phyloP scores from a whole-genome alignment of 2,888 invertebrate genomes.

The Phorcus lineatus region DNA sequence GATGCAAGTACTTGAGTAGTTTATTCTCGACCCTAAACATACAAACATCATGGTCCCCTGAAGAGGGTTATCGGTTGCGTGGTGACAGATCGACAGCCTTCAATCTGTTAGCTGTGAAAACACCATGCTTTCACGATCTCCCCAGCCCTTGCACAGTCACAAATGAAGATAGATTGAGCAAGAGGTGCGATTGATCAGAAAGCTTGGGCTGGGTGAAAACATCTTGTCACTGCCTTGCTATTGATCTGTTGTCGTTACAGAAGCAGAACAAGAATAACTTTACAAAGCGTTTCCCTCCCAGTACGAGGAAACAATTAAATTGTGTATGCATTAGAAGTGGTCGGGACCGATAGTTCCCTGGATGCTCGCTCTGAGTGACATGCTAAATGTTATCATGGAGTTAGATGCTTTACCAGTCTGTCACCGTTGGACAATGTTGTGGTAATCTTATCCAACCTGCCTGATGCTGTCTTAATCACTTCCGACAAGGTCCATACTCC shows the following conservation, averaged over 20 bases:
- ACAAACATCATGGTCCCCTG: no score
- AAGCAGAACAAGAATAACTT: no score
- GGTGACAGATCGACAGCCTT: no score
- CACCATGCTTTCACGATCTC: not conserved
- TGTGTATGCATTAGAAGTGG: constrained; percentile 3
- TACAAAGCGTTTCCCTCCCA: no score
- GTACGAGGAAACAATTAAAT: not conserved
- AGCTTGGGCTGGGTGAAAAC: not conserved
- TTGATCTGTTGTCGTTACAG: not conserved
- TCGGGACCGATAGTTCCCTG: not conserved
- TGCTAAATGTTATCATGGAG: not conserved
- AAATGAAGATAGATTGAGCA: constrained; percentile 14
- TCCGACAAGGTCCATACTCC: not conserved
- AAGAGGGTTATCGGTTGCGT: no score
- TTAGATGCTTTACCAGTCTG: not conserved
- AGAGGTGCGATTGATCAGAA: not conserved
- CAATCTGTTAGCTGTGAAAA: not conserved
- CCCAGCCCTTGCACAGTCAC: not conserved
- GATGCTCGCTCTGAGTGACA: constrained; percentile 2
- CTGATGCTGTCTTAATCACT: not conserved
- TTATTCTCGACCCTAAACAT: no score
- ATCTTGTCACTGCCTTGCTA: not conserved
- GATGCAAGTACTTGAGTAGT: no score
- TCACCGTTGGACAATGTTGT: not conserved
- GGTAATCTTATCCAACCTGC: not conserved